A percentile compares a stretch with the other conserved stretches of the same genome.
These are phyloP conservation scores for Gymnogyps californianus DNA, from an alignment of 2,113 vertebrate species.

Conservation along the genomic window DNA sequence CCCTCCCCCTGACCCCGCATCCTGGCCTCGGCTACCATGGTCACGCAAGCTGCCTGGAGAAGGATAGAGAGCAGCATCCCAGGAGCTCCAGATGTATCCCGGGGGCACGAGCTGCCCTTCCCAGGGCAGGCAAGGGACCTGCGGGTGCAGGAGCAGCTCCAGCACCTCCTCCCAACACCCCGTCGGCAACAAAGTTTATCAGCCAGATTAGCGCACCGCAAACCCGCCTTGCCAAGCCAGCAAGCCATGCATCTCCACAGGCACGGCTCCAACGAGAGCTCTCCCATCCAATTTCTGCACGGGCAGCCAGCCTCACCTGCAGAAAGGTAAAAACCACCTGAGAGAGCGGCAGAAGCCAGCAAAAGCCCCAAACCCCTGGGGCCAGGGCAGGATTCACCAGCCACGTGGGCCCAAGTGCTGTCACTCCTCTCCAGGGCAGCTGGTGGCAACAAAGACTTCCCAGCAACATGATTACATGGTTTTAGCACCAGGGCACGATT, in stretches of 20 bases:
- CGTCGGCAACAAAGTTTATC: neutral
- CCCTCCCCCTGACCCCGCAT: neutral
- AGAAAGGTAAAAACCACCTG: neutral
- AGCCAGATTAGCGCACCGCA: neutral
- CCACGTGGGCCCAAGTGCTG: neutral
- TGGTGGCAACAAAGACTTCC: neutral
- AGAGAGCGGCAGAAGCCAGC: neutral
- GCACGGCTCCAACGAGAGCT: neutral
- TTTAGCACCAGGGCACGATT: neutral
- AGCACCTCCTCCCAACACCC: neutral
- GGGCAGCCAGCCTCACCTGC: neutral
- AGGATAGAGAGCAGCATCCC: neutral
- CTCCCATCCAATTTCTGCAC: neutral
- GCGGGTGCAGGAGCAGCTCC: neutral
- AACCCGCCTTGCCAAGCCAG: neutral
- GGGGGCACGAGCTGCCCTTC: neutral
- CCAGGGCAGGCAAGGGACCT: neutral
- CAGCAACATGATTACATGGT: neutral
- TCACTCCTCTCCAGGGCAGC: neutral
- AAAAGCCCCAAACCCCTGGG: accelerated
- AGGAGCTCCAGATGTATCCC: neutral
- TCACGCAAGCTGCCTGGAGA: neutral
- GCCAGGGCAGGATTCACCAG: neutral
- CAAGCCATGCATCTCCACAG: neutral
- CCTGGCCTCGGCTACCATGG: neutral